Conservation (phyloP, 2,888 invertebrate genomes). For the Sabatieria punctata region DNA sequence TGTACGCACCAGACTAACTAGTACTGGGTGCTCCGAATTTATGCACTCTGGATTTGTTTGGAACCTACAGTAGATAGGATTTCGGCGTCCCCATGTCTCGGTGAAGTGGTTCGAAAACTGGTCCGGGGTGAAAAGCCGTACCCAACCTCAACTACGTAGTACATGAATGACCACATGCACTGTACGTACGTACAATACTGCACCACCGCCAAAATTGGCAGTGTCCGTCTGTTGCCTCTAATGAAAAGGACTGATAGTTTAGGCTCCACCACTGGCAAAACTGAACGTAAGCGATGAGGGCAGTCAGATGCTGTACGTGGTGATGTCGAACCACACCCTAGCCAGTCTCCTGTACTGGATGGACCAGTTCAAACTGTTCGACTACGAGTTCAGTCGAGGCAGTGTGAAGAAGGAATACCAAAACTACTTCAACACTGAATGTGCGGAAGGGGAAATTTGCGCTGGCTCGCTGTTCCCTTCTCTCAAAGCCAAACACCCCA, state of each 20-base stretch:
- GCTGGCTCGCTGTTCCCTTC: not conserved
- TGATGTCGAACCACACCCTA: not conserved
- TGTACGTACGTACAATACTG: too few relatives aligned
- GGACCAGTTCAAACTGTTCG: constrained; percentile 1
- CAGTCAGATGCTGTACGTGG: not conserved
- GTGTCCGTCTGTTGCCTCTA: too few relatives aligned
- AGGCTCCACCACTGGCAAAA: not conserved
- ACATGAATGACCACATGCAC: too few relatives aligned
- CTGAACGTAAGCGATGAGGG: not conserved
- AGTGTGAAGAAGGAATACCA: not conserved
- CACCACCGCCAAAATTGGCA: too few relatives aligned
- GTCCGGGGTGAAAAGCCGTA: too few relatives aligned
- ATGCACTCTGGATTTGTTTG: too few relatives aligned
- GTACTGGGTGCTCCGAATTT: too few relatives aligned
- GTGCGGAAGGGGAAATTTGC: not conserved
- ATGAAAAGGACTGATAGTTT: not conserved
- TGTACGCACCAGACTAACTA: too few relatives aligned
- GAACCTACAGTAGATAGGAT: too few relatives aligned
- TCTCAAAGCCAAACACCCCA: not conserved
- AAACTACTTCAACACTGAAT: not conserved
- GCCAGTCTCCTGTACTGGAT: constrained; percentile 1
- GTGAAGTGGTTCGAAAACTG: too few relatives aligned
- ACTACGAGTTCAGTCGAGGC: constrained; percentile 1
- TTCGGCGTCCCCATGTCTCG: too few relatives aligned
- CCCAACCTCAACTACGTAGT: too few relatives aligned